Base-by-base conservation (phyloP, 2,888 invertebrate genomes). In the Acleris literana region DNA sequence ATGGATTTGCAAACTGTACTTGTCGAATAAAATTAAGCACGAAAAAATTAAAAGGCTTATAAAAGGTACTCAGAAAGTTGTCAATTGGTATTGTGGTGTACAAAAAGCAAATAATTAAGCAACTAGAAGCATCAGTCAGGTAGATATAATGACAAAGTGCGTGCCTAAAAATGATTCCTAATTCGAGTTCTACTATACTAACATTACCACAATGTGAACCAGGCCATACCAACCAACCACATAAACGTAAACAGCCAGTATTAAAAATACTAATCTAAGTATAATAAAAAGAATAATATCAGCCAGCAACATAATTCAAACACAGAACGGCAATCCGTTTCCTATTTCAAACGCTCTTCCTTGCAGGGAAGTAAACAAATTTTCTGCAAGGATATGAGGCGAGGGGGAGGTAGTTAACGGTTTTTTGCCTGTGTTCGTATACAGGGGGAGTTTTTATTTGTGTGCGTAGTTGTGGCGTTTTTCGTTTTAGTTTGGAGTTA, bases 281-380 rank as follows among this genome's bases (percentile, higher is more conserved):
- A n/a, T n/a, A n/a, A 56, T 49, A 20, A 33, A 9, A 46, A 57
- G 51, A 53, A 59, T 17, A 46, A 44, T 22, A 58, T 25, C 52
- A 52, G 64, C 68, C 63, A 46, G 57, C 53, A 68, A 74, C 57
- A 68, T 68, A 72, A 73, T 74, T 76, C 74, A 76, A 79, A 81
- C 76, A 76, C 71, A 70, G 76, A 82, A 81, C 77, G 80, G 79
- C 80, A 84, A 80, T 81, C 79, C 76, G 74, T 85, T 85, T 87
- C 85, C 84, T 82, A 86, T 87, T 86, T 82, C 80, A 80, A 83
- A 81, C 82, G 71, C 22, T 64, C 78, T 86, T 90, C 89, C 90
- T 90, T 91, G 84, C 84, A 81, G 83, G 85, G 90, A 91, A 88
- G 92, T 91, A 92, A 92, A 92, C 92, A 91, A 92, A 92, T 88